Conservation (phyloP, 2,797 vertebrate species). For the Channa striata region DNA sequence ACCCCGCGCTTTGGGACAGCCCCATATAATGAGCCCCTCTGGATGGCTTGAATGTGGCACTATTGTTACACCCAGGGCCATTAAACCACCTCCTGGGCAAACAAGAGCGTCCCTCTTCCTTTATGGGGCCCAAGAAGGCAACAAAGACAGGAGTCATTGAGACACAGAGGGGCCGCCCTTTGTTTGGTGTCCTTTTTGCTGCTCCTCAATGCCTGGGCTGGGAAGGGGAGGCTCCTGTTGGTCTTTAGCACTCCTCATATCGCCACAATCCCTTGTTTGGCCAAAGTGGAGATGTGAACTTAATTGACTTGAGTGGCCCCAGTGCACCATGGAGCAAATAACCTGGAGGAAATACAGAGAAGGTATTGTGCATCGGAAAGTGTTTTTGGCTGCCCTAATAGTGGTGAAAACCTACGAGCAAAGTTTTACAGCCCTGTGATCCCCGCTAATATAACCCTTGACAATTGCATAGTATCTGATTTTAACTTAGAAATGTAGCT, state of each 20-base stretch:
- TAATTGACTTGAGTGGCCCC: slow-evolving; percentile 94
- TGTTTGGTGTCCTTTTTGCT: slow-evolving; percentile 94
- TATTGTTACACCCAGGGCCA: slow-evolving; percentile 92
- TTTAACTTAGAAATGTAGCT: slow-evolving; percentile 34
- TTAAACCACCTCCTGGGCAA: slow-evolving; percentile 96
- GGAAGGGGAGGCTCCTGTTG: slow-evolving; percentile 94
- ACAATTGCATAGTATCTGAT: slow-evolving; percentile 57
- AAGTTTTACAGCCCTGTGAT: slow-evolving; percentile 44
- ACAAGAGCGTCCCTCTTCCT: slow-evolving; percentile 96
- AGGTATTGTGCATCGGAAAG: slow-evolving; percentile 73
- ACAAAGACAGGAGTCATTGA: slow-evolving; percentile 92
- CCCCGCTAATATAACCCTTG: slow-evolving; percentile 69
- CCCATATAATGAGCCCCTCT: slow-evolving; percentile 92
- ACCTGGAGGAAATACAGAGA: slow-evolving; percentile 77
- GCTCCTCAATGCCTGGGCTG: slow-evolving; percentile 90
- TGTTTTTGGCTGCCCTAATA: slow-evolving; percentile 49
- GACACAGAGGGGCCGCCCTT: slow-evolving; percentile 94
- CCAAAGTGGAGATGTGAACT: slow-evolving; percentile 97
- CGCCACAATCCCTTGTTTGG: slow-evolving; percentile 92
- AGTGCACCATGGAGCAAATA: slow-evolving; percentile 75
- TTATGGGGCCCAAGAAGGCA: slow-evolving; percentile 90
- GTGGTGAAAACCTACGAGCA: slow-evolving; percentile 69
- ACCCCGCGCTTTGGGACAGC: slow-evolving; percentile 88
- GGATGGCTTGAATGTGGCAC: slow-evolving; percentile 90
- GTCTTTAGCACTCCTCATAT: slow-evolving; percentile 92